Conservation (phyloP, 1,140 invertebrate genomes). For the Ruditapes philippinarum region DNA sequence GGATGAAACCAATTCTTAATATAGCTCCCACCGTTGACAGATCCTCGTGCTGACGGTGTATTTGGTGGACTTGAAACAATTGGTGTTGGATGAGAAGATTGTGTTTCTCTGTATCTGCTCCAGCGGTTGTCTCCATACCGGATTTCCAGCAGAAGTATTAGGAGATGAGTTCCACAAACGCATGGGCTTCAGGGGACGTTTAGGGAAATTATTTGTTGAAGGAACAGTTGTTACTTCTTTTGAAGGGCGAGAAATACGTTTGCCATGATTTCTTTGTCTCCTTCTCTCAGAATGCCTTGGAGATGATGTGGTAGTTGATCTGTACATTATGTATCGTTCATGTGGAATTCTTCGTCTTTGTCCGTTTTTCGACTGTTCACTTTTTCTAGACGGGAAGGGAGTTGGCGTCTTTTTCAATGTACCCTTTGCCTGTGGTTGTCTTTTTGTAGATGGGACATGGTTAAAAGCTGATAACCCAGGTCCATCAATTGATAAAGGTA, state of each 20-base stretch:
- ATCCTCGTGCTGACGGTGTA: neutral
- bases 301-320: neutral
- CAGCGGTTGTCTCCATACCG: neutral
- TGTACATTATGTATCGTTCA: too few relatives aligned
- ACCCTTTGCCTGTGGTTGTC: neutral
- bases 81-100: neutral
- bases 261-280: neutral
- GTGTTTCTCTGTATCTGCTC: neutral
- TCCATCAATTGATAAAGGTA: neutral
- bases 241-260: neutral
- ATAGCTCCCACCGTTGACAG: neutral
- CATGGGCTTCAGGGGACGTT: neutral
- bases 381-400: neutral
- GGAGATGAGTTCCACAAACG: slow-evolving; percentile 32
- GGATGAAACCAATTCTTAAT: neutral
- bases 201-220: neutral
- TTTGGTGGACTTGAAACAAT: neutral
- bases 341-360: too few relatives aligned
- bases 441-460: neutral
- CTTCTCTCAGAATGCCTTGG: neutral
- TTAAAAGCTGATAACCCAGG: neutral
- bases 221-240: neutral
- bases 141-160: neutral
- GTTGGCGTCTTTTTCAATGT: neutral
- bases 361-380: neutral